A percentile compares a stretch with the other conserved stretches of the same genome.
These are phyloP conservation scores for Amazona vittata DNA, from an alignment of 2,113 vertebrate genomes.

Conservation along the genomic window DNA sequence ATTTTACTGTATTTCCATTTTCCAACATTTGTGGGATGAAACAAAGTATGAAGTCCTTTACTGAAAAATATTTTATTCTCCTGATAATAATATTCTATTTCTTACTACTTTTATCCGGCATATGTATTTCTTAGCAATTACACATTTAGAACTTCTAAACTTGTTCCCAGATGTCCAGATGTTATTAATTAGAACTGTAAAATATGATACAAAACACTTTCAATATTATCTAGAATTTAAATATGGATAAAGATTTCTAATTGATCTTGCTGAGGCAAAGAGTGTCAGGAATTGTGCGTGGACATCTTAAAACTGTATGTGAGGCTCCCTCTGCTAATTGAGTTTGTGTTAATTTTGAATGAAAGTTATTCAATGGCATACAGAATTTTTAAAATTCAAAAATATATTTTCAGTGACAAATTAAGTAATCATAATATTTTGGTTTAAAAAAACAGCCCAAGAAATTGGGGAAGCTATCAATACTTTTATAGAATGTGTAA, in stretches of 20 bases:
- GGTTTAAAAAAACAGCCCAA: not conserved
- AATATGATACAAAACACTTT: not conserved
- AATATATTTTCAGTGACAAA: not conserved
- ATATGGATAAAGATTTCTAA: constrained; percentile 4
- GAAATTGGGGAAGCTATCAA: not conserved
- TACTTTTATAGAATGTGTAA: not conserved
- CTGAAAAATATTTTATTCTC: not conserved
- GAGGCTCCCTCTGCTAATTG: not conserved
- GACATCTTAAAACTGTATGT: not conserved
- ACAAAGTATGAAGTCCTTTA: not conserved
- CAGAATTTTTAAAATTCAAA: not conserved
- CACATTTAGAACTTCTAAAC: constrained; percentile 5
- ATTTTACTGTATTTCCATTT: not conserved
- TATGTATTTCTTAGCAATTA: not conserved
- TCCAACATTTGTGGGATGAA: not conserved
- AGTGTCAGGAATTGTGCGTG: not conserved
- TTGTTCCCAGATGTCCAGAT: constrained; percentile 32
- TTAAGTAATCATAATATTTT: not conserved
- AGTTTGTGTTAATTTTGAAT: not conserved
- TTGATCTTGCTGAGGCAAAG: constrained; percentile 1
- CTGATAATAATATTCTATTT: not conserved
- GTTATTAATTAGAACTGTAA: constrained; percentile 56
- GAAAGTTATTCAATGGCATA: not conserved
- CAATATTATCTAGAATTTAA: constrained; percentile 29
- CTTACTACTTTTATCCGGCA: not conserved